phyloP scores from a whole-genome alignment of 2,888 invertebrate genomes.

The Lasioglossum zephyrum region DNA sequence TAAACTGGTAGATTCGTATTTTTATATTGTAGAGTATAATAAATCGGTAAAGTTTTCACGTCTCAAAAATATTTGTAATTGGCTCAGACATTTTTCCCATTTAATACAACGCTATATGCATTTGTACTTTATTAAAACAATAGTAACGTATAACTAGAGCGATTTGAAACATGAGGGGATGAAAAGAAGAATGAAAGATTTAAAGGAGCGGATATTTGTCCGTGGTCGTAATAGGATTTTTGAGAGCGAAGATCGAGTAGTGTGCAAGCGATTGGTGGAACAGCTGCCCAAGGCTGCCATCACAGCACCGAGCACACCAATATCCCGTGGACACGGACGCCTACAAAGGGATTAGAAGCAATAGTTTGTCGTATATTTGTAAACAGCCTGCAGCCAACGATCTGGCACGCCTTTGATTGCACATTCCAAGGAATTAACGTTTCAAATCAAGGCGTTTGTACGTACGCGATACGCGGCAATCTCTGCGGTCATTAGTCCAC shows the following conservation, averaged over 20 bases:
- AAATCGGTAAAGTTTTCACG: background rate
- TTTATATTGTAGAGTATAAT: background rate
- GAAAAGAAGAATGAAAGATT: background rate
- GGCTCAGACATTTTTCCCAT: background rate
- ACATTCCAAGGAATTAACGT: slow-evolving; percentile 17
- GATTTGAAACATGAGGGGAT: background rate
- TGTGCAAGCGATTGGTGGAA: background rate
- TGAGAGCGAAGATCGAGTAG: background rate
- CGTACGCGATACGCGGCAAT: slow-evolving; percentile 26
- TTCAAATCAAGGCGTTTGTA: slow-evolving; percentile 45
- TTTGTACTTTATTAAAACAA: background rate
- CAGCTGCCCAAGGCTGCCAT: background rate
- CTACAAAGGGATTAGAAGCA: slow-evolving; percentile 7
- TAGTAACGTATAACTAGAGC: background rate
- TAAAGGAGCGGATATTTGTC: background rate
- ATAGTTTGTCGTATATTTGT: slow-evolving; percentile 6
- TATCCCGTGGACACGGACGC: background rate
- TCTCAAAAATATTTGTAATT: background rate
- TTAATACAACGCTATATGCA: background rate
- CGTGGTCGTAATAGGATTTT: background rate
- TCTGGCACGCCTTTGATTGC: slow-evolving; percentile 7
- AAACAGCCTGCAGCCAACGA: slow-evolving; percentile 2
- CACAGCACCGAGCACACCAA: background rate
- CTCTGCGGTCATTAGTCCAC: slow-evolving; percentile 34
- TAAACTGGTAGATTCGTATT: background rate